Evolutionary conservation across 2,888 invertebrate species (phyloP), one percentile per base, ranked within the genome.

Genomic region (Urechis unicinctus): DNA sequence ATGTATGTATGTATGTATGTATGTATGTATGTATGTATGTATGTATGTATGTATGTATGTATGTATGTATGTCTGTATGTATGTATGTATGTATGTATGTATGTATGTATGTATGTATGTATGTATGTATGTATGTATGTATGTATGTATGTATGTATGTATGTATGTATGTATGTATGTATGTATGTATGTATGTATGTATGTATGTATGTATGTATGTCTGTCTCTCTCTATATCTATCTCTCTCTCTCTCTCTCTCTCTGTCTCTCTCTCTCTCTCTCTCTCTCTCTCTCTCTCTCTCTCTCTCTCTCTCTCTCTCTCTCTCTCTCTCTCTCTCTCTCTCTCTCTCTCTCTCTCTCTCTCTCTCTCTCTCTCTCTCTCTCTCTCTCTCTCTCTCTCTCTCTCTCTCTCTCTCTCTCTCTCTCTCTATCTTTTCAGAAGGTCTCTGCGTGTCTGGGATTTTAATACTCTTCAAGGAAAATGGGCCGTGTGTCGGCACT

Each of bases 261-360:
- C 28, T 50, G 22, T 31, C 28, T 29, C 50, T 28, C n/a, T 31
- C 28, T 50, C 50, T 50, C 50, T 50, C 50, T 30, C 29, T 50
- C n/a, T 25, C 31, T 50, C 29, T 25, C 50, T 50, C 36, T 50
- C 31, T 30, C 36, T 50, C 25, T 50, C 50, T 49, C 29, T 17
- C 9, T 49, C 29, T 30, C 6, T 25, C 36, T 26, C 47, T 6
- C 3, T 13, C 9, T 22, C 9, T 45, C 21, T 45, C 22, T 21
- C 13, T 21, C 21, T n/a, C 21, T 45, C 6, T 45, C 22, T 17
- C 13, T 9, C 22, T 9, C 9, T 45, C 22, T 13, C n/a, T 21
- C 21, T 13, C 45, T 21, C n/a, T 22, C 22, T 13, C 45, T n/a
- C 13, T 9, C 9, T n/a, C 22, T 3, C 21, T 13, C 45, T 22